phyloP scores from a whole-genome alignment of 30 jellyfish, hydroid and myxozoan species.

The Hydractinia symbiolongicarpus region DNA sequence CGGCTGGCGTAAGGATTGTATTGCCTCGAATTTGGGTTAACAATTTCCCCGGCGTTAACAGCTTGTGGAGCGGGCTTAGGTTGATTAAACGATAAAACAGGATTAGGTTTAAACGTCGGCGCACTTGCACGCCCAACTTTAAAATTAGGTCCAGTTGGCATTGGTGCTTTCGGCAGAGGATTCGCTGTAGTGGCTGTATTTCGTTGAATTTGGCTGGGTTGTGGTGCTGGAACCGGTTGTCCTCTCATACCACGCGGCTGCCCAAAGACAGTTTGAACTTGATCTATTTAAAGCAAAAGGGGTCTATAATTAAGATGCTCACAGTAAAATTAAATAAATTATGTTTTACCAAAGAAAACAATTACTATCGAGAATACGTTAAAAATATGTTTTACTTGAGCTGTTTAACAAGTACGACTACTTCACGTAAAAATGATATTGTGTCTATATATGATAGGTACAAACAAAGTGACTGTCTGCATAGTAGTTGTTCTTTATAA shows the following conservation, averaged over 20 bases:
- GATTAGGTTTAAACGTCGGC: constrained; percentile 42
- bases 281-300: constrained; percentile 1
- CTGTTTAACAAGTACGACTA: no score
- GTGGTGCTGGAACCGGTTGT: constrained; percentile 58
- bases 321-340: no score
- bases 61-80: constrained; percentile 48
- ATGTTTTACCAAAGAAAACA: no score
- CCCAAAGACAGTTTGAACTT: constrained; percentile 54
- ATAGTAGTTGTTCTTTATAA: no score
- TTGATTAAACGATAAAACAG: constrained; percentile 12
- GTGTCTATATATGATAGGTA: no score
- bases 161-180: constrained; percentile 69
- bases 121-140: constrained; percentile 54
- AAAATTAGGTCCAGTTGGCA: constrained; percentile 73
- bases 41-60: constrained; percentile 36
- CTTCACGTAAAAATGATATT: no score
- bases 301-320: no score
- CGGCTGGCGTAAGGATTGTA: not conserved
- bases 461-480: no score
- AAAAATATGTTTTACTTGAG: no score
- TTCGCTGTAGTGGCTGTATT: constrained; percentile 45
- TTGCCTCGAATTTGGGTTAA: constrained; percentile 20
- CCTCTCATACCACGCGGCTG: constrained; percentile 57
- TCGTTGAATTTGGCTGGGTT: constrained; percentile 7
- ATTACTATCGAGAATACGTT: no score